Evolutionary conservation across 2,888 invertebrate species (phyloP).

Genomic region (Drosophila kanekoi): DNA sequence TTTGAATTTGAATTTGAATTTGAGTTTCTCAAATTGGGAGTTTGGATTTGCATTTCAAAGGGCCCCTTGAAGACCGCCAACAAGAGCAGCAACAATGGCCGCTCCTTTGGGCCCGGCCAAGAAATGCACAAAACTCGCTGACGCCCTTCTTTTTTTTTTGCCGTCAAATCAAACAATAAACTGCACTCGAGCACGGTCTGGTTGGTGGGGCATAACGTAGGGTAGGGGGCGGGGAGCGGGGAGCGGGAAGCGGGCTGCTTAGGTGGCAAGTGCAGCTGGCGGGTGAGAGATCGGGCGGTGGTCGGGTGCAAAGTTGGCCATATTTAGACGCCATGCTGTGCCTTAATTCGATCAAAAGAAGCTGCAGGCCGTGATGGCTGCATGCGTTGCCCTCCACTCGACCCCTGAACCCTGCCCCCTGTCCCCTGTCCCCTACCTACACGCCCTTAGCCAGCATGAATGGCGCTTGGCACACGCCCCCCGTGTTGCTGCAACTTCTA

Average conservation of each 20-base stretch:
- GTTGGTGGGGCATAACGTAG: constrained; percentile 18
- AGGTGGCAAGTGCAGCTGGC: constrained; percentile 9
- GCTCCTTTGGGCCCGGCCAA: constrained; percentile 25
- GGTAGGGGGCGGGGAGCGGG: not conserved
- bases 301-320: constrained; percentile 70
- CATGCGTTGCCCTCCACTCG: constrained; percentile 35
- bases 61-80: constrained; percentile 55
- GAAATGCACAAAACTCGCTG: constrained; percentile 52
- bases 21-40: constrained; percentile 38
- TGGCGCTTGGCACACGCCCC: constrained; percentile 71
- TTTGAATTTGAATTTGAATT: constrained; percentile 57
- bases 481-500: constrained; percentile 35
- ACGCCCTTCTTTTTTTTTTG: constrained; percentile 32
- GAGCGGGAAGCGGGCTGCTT: not conserved
- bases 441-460: constrained; percentile 37
- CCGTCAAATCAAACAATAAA: constrained; percentile 75
- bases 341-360: constrained; percentile 74
- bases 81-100: constrained; percentile 58
- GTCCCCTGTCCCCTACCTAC: too few relatives aligned
- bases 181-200: constrained; percentile 74
- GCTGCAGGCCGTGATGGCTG: constrained; percentile 60
- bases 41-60: constrained; percentile 70
- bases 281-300: not conserved
- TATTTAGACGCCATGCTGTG: constrained; percentile 81
- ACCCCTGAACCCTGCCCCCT: constrained; percentile 11